These are phyloP conservation scores for Suricata suricatta DNA, from an alignment of 2,113 vertebrate species.

Conservation along the genomic window DNA sequence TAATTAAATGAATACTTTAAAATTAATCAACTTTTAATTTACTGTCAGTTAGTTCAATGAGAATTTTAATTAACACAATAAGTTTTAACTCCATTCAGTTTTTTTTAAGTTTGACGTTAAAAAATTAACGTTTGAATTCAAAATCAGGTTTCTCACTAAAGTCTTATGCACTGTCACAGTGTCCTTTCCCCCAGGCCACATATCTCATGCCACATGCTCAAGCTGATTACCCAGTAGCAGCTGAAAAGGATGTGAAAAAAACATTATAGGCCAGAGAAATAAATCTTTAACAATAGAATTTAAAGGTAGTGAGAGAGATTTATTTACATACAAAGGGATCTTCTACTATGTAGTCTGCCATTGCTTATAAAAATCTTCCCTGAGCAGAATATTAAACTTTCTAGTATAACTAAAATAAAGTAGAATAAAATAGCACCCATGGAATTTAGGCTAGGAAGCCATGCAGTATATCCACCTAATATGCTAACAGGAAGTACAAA, in stretches of 20 bases:
- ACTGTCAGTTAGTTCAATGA: conserved; percentile 8
- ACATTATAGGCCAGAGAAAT: background rate
- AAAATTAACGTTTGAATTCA: background rate
- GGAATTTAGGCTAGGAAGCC: background rate
- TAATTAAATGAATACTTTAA: conserved; percentile 43
- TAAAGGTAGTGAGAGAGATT: background rate
- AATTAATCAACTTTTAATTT: conserved; percentile 30
- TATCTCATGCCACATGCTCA: background rate
- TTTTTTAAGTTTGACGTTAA: conserved; percentile 22
- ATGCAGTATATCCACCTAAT: background rate
- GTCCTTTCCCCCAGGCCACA: background rate
- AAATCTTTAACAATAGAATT: background rate
- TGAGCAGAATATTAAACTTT: background rate
- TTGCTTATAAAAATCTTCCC: background rate
- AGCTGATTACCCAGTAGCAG: background rate
- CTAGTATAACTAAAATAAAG: background rate
- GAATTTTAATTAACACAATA: conserved; percentile 41
- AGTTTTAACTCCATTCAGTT: background rate
- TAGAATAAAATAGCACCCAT: background rate
- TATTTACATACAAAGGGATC: background rate
- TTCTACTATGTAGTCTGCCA: background rate
- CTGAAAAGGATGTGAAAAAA: background rate
- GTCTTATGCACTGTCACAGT: background rate
- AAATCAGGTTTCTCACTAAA: background rate
- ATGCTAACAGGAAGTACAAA: background rate